Conservation (phyloP, 1,140 invertebrate species). For the Brachionus calyciflorus region DNA sequence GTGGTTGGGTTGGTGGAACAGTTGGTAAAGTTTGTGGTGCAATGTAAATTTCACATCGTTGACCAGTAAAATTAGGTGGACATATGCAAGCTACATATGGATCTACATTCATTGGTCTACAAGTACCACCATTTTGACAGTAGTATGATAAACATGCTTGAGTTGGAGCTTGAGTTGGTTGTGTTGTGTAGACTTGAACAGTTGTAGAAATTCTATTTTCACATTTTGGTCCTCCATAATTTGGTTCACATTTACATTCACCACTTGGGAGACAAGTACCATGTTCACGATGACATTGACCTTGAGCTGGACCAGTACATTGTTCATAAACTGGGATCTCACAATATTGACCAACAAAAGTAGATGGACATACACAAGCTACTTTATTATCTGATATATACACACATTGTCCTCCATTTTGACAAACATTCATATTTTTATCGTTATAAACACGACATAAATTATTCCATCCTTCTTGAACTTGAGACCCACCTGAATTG, state of each 20-base stretch:
- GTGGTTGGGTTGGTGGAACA: neutral
- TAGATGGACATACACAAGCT: conserved; percentile 44
- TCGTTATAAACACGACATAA: conserved; percentile 45
- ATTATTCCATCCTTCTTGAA: conserved; percentile 44
- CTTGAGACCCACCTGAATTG: neutral
- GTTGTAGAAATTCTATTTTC: neutral
- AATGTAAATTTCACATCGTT: conserved; percentile 29
- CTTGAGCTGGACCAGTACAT: conserved; percentile 16
- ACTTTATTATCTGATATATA: conserved; percentile 38
- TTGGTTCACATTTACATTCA: conserved; percentile 16
- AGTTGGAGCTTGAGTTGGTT: neutral
- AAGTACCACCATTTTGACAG: conserved; percentile 29
- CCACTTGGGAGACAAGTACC: conserved; percentile 16
- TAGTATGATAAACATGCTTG: conserved; percentile 1
- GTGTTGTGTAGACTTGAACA: neutral
- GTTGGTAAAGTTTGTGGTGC: neutral
- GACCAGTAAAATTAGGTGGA: conserved; percentile 1
- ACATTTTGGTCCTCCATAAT: conserved; percentile 28
- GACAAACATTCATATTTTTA: conserved; percentile 46
- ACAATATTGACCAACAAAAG: conserved; percentile 43
- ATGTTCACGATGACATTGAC: conserved; percentile 37
- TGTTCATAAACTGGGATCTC: conserved; percentile 40
- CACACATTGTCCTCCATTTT: conserved; percentile 46
- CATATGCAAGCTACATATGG: conserved; percentile 34
- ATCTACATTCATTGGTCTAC: neutral